Base-by-base conservation (phyloP, 2,797 vertebrate species). In the Sebastes itinus region DNA sequence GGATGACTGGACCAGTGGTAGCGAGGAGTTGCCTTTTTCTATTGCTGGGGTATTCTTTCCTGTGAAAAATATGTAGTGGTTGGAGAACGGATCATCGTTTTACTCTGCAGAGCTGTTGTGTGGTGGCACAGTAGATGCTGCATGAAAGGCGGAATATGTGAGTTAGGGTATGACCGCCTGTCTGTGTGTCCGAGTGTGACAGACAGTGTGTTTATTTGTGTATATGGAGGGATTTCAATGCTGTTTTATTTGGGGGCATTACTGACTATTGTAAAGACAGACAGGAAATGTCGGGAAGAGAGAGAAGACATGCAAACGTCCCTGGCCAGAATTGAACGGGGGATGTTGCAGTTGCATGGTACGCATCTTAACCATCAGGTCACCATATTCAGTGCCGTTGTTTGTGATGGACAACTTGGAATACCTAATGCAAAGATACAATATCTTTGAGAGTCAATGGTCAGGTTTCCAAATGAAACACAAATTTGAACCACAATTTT, bases 1-100 rank as follows among this genome's bases (percentile, higher is more conserved):
- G 90, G 90, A 93, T 78, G 91, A 92, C 92, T 88, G 91, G 90
- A 59, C 91, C 80, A 62, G 80, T 69, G 89, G 82, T 80, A 67
- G 87, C 55, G 78, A 91, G 72, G 88, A 92, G 90, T 81, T 80
- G 87, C 72, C 87, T 90, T 85, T 90, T 92, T 87, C 89, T 90
- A 88, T 90, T 75, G 87, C 89, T 75, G 42, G 73, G 86, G 70
- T 88, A 79, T 90, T 89, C 22, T 86, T 88, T 87, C 71, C 83
- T 82, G 67, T 88, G 84, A 91, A 91, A 90, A 90, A 92, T 85
- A 87, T 85, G 86, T 82, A 82, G 88, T 82, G 75, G 86, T 28
- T 75, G 74, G 82, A 80, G 89, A 90, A 87, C 32, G 22, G 83
- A 88, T 91, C 84, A 79, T 81, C 73, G 55, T 86, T 92, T 90